Evolutionary conservation across 2,113 vertebrate genomes (phyloP).

Genomic region (Paradoxurus hermaphroditus): DNA sequence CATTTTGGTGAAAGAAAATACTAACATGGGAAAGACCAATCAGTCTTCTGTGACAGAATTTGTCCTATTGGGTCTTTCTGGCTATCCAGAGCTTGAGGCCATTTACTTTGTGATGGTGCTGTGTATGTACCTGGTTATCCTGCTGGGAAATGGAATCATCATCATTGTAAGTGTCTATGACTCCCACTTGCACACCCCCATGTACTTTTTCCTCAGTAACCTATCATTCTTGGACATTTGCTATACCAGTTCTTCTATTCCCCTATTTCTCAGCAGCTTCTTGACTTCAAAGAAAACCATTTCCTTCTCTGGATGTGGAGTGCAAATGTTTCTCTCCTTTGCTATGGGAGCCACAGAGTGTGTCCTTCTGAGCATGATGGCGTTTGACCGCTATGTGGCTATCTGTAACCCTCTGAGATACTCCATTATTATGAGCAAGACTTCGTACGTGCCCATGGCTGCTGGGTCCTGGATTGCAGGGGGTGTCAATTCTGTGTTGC

Average conservation of each 20-base stretch:
- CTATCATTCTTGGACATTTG: conserved; percentile 70
- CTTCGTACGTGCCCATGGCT: not conserved
- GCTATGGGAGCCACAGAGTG: conserved; percentile 34
- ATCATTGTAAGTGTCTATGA: conserved; percentile 46
- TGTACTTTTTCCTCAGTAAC: conserved; percentile 67
- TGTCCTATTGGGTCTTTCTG: conserved; percentile 59
- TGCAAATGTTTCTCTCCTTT: conserved; percentile 58
- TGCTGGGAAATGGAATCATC: conserved; percentile 60
- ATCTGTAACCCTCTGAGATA: conserved; percentile 54
- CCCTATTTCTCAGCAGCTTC: conserved; percentile 54
- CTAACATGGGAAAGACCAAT: conserved; percentile 4
- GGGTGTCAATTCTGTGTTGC: conserved; percentile 22
- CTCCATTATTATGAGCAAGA: conserved; percentile 33
- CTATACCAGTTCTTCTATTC: conserved; percentile 54
- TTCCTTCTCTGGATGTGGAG: conserved; percentile 46
- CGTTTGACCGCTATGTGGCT: conserved; percentile 37
- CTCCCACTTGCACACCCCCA: conserved; percentile 45
- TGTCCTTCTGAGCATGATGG: conserved; percentile 56
- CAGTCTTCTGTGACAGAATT: conserved; percentile 59
- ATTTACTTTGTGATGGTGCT: conserved; percentile 64
- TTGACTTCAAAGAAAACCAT: conserved; percentile 45
- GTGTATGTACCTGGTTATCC: conserved; percentile 39
- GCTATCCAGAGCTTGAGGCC: conserved; percentile 41
- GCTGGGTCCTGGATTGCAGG: conserved; percentile 43
- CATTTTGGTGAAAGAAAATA: conserved; percentile 23